Percentiles rank a stretch among this genome's conserved stretches.
Conservation (phyloP, 2,113 vertebrate genomes). For the Melierax canorus region DNA sequence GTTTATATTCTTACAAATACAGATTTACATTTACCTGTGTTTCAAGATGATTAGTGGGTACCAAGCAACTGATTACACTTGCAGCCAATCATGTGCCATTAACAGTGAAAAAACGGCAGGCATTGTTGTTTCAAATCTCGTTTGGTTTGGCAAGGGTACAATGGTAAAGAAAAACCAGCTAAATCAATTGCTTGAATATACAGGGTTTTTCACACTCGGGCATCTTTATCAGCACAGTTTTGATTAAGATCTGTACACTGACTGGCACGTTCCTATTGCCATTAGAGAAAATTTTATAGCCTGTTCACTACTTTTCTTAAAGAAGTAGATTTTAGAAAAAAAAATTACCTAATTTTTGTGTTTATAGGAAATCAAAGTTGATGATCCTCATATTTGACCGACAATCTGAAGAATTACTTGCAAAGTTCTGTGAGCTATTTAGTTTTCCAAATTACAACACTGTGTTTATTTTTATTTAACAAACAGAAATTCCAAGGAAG, state of each 20-base stretch:
- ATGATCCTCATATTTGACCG: not conserved
- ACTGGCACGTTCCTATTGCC: not conserved
- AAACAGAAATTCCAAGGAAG: not conserved
- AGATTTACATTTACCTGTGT: conserved; percentile 60
- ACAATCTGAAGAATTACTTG: not conserved
- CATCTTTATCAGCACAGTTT: conserved; percentile 57
- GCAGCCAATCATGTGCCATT: conserved; percentile 71
- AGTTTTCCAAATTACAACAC: not conserved
- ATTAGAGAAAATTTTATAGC: not conserved
- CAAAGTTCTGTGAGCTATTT: not conserved
- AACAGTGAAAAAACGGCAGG: conserved; percentile 61
- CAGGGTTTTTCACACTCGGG: conserved; percentile 41
- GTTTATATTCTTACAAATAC: conserved; percentile 29
- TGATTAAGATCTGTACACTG: conserved; percentile 39
- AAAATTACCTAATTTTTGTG: not conserved
- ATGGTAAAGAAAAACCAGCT: conserved; percentile 1
- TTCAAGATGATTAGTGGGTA: conserved; percentile 64
- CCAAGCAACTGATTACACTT: conserved; percentile 69
- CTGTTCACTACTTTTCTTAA: not conserved
- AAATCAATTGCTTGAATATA: conserved; percentile 47
- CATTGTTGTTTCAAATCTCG: conserved; percentile 67
- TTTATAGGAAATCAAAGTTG: not conserved
- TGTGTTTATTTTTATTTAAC: conserved; percentile 7
- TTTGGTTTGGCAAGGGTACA: conserved; percentile 53
- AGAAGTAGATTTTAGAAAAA: not conserved